phyloP scores from a whole-genome alignment of 2,888 invertebrate genomes.

The Morpho deidamia region DNA sequence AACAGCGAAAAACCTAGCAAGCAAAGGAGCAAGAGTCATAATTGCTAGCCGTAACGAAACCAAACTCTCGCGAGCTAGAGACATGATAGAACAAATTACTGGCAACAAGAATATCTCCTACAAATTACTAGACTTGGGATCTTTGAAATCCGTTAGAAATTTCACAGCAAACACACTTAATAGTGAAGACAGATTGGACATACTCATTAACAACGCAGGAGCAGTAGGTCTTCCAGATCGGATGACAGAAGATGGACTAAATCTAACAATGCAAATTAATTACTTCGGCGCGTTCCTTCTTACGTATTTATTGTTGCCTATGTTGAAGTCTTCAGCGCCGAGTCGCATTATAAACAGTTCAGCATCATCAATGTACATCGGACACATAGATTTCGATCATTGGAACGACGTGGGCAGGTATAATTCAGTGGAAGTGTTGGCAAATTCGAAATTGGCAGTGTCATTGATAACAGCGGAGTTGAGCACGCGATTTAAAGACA shows the following conservation, averaged over 20 bases:
- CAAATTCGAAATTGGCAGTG: slow-evolving; percentile 79
- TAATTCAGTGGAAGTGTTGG: slow-evolving; percentile 39
- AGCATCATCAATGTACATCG: slow-evolving; percentile 76
- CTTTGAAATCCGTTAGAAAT: slow-evolving; percentile 66
- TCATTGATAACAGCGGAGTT: slow-evolving; percentile 80
- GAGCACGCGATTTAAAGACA: slow-evolving; percentile 69
- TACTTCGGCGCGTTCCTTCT: slow-evolving; percentile 85
- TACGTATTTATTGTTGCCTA: slow-evolving; percentile 80
- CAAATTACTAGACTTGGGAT: slow-evolving; percentile 58
- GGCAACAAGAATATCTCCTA: slow-evolving; percentile 50
- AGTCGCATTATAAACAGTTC: slow-evolving; percentile 82
- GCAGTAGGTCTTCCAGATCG: slow-evolving; percentile 55
- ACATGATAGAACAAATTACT: slow-evolving; percentile 44
- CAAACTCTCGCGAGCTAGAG: slow-evolving; percentile 52
- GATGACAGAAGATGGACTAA: slow-evolving; percentile 81
- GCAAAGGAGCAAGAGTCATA: slow-evolving; percentile 66
- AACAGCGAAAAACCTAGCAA: slow-evolving; percentile 62
- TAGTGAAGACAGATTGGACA: slow-evolving; percentile 59
- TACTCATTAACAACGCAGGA: slow-evolving; percentile 80
- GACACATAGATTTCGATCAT: slow-evolving; percentile 55
- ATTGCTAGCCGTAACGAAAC: slow-evolving; percentile 72
- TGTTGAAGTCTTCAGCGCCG: slow-evolving; percentile 72
- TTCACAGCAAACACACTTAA: slow-evolving; percentile 71
- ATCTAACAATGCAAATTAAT: slow-evolving; percentile 83
- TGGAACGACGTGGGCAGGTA: slow-evolving; percentile 56